Conservation (phyloP, 1,140 invertebrate genomes). For the Cepaea nemoralis region DNA sequence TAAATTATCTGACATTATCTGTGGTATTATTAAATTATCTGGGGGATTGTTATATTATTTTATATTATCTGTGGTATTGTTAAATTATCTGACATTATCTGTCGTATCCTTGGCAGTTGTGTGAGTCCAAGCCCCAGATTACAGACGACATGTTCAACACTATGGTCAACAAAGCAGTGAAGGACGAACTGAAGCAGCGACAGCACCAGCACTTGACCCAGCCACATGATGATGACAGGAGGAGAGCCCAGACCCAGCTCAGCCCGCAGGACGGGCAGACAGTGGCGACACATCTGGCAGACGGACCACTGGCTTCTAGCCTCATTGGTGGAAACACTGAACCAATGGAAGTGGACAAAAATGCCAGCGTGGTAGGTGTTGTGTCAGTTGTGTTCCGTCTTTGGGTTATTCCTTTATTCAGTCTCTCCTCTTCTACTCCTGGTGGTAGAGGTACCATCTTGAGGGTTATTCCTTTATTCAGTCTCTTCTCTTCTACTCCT, state of each 20-base stretch:
- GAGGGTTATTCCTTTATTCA: no score
- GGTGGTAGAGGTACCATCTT: no score
- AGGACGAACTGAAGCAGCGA: constrained; percentile 75
- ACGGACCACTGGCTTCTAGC: not conserved
- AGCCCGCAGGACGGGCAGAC: not conserved
- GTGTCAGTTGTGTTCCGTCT: not conserved
- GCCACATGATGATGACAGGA: constrained; percentile 29
- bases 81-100: no score
- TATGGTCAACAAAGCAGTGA: constrained; percentile 89
- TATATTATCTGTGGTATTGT: no score
- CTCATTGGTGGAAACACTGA: constrained; percentile 24
- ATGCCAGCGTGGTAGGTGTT: not conserved
- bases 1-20: no score
- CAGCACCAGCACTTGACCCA: constrained; percentile 68
- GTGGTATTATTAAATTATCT: no score
- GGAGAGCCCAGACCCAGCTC: not conserved
- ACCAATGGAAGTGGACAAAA: constrained; percentile 35
- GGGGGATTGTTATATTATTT: no score
- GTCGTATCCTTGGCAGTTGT: constrained; percentile 82
- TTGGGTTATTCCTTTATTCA: no score
- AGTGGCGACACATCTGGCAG: not conserved
- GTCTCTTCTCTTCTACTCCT: no score
- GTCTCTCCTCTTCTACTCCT: no score
- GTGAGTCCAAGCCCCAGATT: constrained; percentile 84
- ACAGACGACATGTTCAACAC: constrained; percentile 91